phyloP scores from a whole-genome alignment of 1,140 invertebrate genomes.

The Steinernema feltiae region DNA sequence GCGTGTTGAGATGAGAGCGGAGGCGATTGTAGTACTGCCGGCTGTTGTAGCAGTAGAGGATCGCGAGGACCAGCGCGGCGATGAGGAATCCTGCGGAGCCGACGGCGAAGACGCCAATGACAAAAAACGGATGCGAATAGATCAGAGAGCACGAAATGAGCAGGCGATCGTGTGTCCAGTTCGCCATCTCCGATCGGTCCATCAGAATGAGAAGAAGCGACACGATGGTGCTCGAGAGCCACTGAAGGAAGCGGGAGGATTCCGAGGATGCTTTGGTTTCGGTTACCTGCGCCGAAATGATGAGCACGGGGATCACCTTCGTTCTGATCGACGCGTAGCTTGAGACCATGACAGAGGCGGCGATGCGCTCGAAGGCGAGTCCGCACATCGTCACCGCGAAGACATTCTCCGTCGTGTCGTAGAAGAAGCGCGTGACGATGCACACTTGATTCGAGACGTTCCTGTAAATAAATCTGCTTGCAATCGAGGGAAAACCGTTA shows the following conservation, averaged over 20 bases:
- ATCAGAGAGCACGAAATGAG: not conserved
- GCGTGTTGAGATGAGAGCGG: not conserved
- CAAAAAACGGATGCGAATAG: not conserved
- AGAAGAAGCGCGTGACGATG: constrained; percentile 7
- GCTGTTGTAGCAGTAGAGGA: constrained; percentile 11
- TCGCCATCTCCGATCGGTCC: not conserved
- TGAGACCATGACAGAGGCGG: not conserved
- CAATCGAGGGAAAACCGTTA: too few relatives aligned
- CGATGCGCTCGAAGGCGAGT: not conserved
- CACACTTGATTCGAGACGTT: not conserved
- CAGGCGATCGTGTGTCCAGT: not conserved
- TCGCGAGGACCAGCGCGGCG: not conserved
- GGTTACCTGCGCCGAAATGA: not conserved
- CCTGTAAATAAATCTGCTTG: not conserved
- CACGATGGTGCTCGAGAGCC: not conserved
- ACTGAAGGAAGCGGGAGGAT: not conserved
- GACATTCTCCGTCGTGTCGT: not conserved
- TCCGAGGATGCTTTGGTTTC: not conserved
- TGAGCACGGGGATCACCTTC: not conserved
- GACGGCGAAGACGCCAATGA: not conserved
- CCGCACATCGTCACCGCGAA: not conserved
- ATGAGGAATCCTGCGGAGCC: not conserved
- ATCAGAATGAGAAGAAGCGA: not conserved
- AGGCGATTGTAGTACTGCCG: constrained; percentile 10
- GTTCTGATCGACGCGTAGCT: constrained; percentile 1